Base-by-base conservation (phyloP, 2,888 invertebrate genomes). In the Camponotus fellah region DNA sequence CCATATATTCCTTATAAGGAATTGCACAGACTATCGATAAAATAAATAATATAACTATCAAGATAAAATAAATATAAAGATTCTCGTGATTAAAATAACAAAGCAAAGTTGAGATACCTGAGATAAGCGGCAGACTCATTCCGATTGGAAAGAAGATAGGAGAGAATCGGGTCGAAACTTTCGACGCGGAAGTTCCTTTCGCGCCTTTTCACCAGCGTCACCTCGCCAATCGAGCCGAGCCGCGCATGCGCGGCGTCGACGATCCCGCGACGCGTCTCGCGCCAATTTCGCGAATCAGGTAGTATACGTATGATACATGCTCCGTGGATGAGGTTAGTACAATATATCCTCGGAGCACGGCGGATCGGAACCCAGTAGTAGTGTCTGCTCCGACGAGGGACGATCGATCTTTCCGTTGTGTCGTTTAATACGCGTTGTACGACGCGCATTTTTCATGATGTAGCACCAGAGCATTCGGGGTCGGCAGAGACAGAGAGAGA, bases 401-500 rank as follows among this genome's bases (percentile, higher is more conserved):
- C 68, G 53, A 79, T 79, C 79, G 79, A 79, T 60, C 46, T 5
- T 43, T 0, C 12, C 17, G 5, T 26, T 3, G 69, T 60, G 46
- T 17, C 32, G 79, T 79, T 49, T 46, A 17, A 12, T 60, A 60
- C 60, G 34, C 49, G 49, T 49, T 71, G 34, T 71, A 71, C 69
- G 60, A 10, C 60, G 71, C 21, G 46, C 10, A 58, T 12, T 60
- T 79, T 79, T 17, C 79, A 79, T 21, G 60, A 79, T 79, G 79
- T 79, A 79, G 79, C 79, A 43, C 17, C 3, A 60, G 34, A 21
- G 56, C 21, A 34, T 12, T 60, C 26, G 34, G 46, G 46, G 17
- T 17, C 43, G 68, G 37, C 53, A n/a, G 75, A 66, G 17, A 64
- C 26, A 37, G 5, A 5, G 26, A 26, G 26, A 26, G 26, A 26